These are phyloP conservation scores for Eulemur rufifrons DNA, from an alignment of 2,113 vertebrate genomes.

Conservation along the genomic window DNA sequence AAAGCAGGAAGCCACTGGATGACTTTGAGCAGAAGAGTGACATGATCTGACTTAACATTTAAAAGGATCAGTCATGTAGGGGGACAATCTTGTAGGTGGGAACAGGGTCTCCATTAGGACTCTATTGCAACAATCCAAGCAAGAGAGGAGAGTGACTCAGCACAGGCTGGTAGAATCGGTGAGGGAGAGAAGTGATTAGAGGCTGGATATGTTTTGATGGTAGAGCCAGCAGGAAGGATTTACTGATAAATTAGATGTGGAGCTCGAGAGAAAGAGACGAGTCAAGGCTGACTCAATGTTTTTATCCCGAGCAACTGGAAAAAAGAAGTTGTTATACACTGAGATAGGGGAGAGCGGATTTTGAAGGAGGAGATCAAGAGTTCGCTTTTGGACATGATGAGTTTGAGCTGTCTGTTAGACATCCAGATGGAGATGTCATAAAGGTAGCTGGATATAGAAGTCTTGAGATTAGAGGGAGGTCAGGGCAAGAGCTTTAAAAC, in stretches of 20 bases:
- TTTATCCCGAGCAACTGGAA: background rate
- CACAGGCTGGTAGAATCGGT: background rate
- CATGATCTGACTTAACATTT: background rate
- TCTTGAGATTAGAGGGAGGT: background rate
- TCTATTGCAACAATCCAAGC: background rate
- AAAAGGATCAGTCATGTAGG: background rate
- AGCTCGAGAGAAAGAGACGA: background rate
- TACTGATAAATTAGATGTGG: background rate
- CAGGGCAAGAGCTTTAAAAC: background rate
- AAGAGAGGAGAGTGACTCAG: background rate
- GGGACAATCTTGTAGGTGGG: background rate
- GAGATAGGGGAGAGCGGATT: background rate
- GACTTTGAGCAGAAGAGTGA: background rate
- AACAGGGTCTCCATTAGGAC: background rate
- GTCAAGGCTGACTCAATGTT: background rate
- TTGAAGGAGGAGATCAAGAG: background rate
- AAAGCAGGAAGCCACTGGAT: background rate
- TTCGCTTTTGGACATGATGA: background rate
- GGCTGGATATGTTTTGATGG: background rate
- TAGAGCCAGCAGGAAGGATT: background rate
- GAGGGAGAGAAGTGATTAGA: background rate
- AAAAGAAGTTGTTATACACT: background rate
- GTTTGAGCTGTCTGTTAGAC: background rate
- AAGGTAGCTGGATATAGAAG: background rate
- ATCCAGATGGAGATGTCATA: background rate